Base-by-base conservation (phyloP, 2,888 invertebrate species). In the Athetis lepigone region DNA sequence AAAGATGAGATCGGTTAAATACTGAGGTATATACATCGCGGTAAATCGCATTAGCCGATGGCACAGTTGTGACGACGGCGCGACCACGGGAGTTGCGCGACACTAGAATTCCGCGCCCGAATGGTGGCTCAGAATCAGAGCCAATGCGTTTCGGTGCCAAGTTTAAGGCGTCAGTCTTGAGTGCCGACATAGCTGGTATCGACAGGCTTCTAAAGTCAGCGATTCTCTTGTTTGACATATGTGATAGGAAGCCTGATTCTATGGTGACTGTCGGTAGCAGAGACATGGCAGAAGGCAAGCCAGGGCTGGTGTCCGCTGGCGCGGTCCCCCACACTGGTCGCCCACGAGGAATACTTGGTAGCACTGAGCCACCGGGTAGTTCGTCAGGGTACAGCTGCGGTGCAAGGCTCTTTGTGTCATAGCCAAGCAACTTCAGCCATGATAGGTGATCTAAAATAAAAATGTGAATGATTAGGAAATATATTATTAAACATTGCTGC, bases 21-120 rank as follows among this genome's bases (percentile, higher is more conserved):
- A 98, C 98, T 0, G 98, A 98, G 3, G 98, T 98, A 88, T 98
- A 98, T 2, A 98, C 98, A 89, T 98, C 98, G 33, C 97, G 96
- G 90, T 98, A 98, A 77, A 98, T 98, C 29, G 98, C 97, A 87
- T 98, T 98, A 0, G 98, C 98, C 1, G 98, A 97, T 0, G 98
- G 98, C 11, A 98, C 98, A 80, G 98, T 97, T 6, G 97, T 97
- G 1, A 98, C 97, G 21, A 98, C 97, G 33, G 98, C 98, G 81
- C 97, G 96, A 8, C 97, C 97, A 47, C 97, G 97, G 2, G 96
- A 95, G 46, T 97, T 97, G 55, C 98, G 95, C 0, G 98, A 98
- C 1, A 98, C 97, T 2, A 98, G 95, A 72, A 98, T 98, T 33
- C 98, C 97, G 84, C 97, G 96, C 33, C 98, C 98, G 82, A 98